Percentiles rank a stretch among this genome's conserved stretches.
phyloP scores from a whole-genome alignment of 1,140 invertebrate species.

The Bombus polaris region DNA sequence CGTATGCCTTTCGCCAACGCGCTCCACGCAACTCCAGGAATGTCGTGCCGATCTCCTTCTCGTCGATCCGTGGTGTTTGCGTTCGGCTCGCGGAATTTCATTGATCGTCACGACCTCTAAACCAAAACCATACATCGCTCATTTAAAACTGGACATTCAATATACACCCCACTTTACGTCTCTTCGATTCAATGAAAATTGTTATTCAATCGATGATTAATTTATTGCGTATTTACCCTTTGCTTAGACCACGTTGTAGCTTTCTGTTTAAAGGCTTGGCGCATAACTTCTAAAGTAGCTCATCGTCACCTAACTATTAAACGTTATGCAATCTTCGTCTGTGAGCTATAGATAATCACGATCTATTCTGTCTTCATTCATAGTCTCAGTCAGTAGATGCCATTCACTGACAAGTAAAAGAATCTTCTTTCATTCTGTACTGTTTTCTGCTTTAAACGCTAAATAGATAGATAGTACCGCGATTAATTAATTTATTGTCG shows the following conservation, averaged over 20 bases:
- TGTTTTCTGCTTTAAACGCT: neutral
- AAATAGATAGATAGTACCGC: too few species aligned
- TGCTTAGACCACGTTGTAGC: neutral
- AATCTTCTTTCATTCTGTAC: neutral
- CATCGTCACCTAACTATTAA: neutral
- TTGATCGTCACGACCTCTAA: slow-evolving; percentile 54
- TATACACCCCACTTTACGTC: too few species aligned
- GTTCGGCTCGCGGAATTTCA: slow-evolving; percentile 54
- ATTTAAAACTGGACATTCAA: slow-evolving; percentile 38
- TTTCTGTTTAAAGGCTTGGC: neutral
- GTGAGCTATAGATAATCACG: neutral
- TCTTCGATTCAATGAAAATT: neutral
- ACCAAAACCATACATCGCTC: neutral
- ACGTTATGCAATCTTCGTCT: slow-evolving; percentile 3
- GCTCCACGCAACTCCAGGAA: slow-evolving; percentile 40
- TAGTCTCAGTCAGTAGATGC: neutral
- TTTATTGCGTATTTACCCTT: neutral
- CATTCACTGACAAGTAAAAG: too few species aligned
- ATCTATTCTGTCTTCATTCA: neutral
- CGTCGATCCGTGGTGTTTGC: slow-evolving; percentile 38
- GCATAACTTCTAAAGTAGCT: slow-evolving; percentile 5
- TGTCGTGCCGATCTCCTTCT: slow-evolving; percentile 54
- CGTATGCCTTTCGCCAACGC: slow-evolving; percentile 62
- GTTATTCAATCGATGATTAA: neutral
- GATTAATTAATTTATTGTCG: too few species aligned